A percentile compares a stretch with the other conserved stretches of the same genome.
These are phyloP conservation scores for Drosophila quinaria DNA, from an alignment of 2,888 invertebrate genomes.

Conservation along the genomic window DNA sequence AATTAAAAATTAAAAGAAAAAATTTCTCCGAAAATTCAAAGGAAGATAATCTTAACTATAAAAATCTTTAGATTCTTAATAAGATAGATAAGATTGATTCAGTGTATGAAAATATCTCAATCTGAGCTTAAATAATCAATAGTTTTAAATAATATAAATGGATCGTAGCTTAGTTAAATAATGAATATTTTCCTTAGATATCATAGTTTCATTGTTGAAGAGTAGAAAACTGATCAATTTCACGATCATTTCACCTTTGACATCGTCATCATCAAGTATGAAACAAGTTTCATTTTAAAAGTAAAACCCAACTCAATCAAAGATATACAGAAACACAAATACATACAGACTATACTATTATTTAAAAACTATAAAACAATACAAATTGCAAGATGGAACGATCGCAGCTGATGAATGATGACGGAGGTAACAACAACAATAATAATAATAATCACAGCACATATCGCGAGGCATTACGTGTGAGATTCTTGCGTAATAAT, in stretches of 20 bases:
- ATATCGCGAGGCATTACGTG: background rate
- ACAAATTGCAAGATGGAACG: background rate
- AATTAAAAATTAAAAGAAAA: background rate
- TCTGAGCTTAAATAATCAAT: too few relatives aligned
- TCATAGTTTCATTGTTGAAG: background rate
- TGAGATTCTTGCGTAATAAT: background rate
- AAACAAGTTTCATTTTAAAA: background rate
- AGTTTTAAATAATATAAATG: too few relatives aligned
- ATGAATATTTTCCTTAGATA: too few relatives aligned
- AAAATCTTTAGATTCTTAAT: too few relatives aligned
- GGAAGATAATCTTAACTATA: background rate
- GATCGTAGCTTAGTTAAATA: too few relatives aligned
- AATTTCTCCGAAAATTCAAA: background rate
- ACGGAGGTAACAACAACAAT: background rate
- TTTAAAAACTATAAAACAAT: background rate
- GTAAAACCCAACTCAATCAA: background rate
- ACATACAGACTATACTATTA: too few relatives aligned
- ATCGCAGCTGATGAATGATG: background rate
- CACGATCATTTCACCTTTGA: background rate
- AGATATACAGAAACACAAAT: conserved; percentile 1
- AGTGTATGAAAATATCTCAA: too few relatives aligned
- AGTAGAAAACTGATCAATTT: background rate
- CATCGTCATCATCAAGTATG: too few relatives aligned
- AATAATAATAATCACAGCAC: background rate
- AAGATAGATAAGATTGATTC: too few relatives aligned